Base-by-base conservation (phyloP, 2,113 vertebrate genomes). In the Barnardius zonarius region DNA sequence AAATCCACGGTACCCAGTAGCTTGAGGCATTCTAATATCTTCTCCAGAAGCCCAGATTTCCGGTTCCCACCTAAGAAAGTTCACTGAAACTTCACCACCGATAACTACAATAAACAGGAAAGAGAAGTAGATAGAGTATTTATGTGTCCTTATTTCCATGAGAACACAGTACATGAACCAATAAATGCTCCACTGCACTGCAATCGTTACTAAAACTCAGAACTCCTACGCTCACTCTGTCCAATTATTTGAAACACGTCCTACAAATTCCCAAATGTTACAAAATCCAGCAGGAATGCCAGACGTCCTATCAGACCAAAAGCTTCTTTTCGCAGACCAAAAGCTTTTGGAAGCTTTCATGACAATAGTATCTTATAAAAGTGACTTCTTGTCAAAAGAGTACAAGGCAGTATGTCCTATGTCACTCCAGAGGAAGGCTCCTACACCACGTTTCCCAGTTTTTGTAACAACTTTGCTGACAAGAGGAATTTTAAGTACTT, bases 351-450 rank as follows among this genome's bases (percentile, higher is more conserved):
- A 41, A 68, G 33, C 23, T 39, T 66, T 66, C 37, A 14, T 4
- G 13, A 31, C 19, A 49, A 22, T 0, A n/a, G 18, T 2, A 39
- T 30, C 84, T 66, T 22, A 28, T 7, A 17, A 61, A 61, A 68
- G 7, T 5, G 75, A 30, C 23, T 59, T 44, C 15, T 11, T 13
- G 23, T 1, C 13, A 19, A 44, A 44, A 48, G 39, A 69, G 49
- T 17, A 24, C 23, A n/a, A 41, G 3, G 3, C 74, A 39, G 44
- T 0, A 1, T 3, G 62, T 48, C 69, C 51, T 6, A 1, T 41
- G 55, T 33, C 37, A 16, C 12, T 25, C 23, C 5, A 1, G 14
- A 63, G 59, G 57, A 62, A 43, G 17, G 63, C 41, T 69, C 46
- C 51, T 43, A 57, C 33, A 8, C 33, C 33, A 18, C 0, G 1